Evolutionary conservation across 2,797 vertebrate genomes (phyloP), one percentile per base, ranked within the genome.

Genomic region (Pelobates cultripes): DNA sequence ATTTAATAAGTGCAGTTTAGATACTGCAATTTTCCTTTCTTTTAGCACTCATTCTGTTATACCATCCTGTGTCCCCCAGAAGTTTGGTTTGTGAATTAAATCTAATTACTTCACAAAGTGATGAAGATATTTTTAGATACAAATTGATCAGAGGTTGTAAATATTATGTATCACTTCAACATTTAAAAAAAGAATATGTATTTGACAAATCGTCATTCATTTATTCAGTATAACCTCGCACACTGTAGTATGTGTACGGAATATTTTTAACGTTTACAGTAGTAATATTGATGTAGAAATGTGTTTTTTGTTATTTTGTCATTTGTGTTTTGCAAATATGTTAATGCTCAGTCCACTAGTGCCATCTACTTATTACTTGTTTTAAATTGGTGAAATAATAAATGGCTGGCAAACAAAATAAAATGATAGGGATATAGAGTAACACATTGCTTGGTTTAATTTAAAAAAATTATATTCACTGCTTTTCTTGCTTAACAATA

Each of bases 81-180:
- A 75, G 7, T 73, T 60, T 67, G 80, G 40, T 13, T 64, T 69
- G 47, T 74, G 51, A 78, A 78, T 83, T 83, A 78, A 73, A 83
- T 63, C 42, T 74, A 83, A 83, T 83, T 83, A 69, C 61, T 28
- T 43, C 66, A 40, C 57, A 73, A 73, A 69, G 51, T 40, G 61
- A 14, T 44, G 80, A 60, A 68, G 81, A 74, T 78, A 83, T 83
- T 83, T 78, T 51, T 13, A 75, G 81, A 74, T 53, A 40, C 7
- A 70, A 71, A 60, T 51, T 77, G 81, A 82, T 82, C 75, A 57
- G 45, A 41, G 70, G 67, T 53, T 82, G 75, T 83, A 78, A 78
- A 83, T 83, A 83, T 78, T 83, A 57, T 74, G 75, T 53, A 63
- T 78, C 63, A 71, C 64, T 73, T 74, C 68, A 78, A 78, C 75